phyloP scores from a whole-genome alignment of 2,797 vertebrate species.

The Parauchenoglanis ngamensis region DNA sequence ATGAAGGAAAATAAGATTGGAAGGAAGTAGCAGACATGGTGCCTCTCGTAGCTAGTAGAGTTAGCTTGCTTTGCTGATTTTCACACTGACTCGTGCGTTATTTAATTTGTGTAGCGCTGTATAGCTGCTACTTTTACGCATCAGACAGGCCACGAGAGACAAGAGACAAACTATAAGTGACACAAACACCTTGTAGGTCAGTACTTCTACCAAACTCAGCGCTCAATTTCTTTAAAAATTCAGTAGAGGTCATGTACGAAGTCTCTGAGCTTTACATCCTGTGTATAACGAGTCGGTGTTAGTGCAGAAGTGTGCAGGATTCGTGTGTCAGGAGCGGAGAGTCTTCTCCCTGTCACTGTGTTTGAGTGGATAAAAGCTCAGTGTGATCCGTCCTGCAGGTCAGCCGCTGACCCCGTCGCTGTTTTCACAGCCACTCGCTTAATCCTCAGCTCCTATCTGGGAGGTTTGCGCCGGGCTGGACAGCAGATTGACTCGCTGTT shows the following conservation, averaged over 20 bases:
- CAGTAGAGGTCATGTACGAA: background rate
- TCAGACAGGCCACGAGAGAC: background rate
- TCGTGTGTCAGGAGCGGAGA: slow-evolving; percentile 21
- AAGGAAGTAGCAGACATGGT: too few species aligned
- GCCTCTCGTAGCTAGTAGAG: background rate
- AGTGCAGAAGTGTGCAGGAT: slow-evolving; percentile 48
- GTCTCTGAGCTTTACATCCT: background rate
- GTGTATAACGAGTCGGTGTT: background rate
- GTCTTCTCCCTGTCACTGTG: slow-evolving; percentile 61
- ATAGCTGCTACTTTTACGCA: background rate
- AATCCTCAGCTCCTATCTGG: slow-evolving; percentile 70
- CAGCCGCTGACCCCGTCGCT: slow-evolving; percentile 68
- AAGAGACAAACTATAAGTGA: background rate
- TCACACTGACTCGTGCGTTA: background rate
- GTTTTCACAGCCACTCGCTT: slow-evolving; percentile 73
- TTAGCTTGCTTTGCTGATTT: background rate
- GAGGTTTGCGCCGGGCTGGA: slow-evolving; percentile 58
- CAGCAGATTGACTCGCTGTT: slow-evolving; percentile 69
- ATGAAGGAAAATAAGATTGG: too few species aligned
- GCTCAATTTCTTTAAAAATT: background rate
- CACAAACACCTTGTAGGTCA: background rate
- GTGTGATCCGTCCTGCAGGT: slow-evolving; percentile 67
- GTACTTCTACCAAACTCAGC: background rate
- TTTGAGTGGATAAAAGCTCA: slow-evolving; percentile 70
- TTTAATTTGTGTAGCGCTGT: too few species aligned